A percentile compares a stretch with the other conserved stretches of the same genome.
phyloP scores from a whole-genome alignment of 2,888 invertebrate species.

The Lithophane socia region DNA sequence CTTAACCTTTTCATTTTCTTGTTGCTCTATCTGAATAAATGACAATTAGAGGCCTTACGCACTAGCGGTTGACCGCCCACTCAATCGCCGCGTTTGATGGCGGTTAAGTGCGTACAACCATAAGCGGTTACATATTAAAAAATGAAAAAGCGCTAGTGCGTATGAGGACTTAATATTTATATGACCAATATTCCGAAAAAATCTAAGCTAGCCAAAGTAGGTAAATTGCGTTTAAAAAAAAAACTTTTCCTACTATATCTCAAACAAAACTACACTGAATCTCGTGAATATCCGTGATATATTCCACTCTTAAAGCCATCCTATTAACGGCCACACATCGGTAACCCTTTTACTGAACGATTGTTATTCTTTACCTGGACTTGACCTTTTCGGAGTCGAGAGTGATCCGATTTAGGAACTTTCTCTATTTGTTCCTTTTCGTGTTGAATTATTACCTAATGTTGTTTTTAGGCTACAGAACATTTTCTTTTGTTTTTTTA shows the following conservation, averaged over 20 bases:
- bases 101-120: too few relatives aligned
- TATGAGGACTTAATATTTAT: too few relatives aligned
- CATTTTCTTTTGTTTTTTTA: not conserved
- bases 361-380: conserved; percentile 36
- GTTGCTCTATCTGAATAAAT: too few relatives aligned
- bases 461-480: not conserved
- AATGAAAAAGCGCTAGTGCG: too few relatives aligned
- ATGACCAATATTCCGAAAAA: too few relatives aligned
- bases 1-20: too few relatives aligned
- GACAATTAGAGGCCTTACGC: too few relatives aligned
- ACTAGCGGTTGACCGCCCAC: too few relatives aligned
- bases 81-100: too few relatives aligned
- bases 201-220: too few relatives aligned
- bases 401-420: conserved; percentile 33
- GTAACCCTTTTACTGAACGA: conserved; percentile 17
- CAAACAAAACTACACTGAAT: conserved; percentile 19
- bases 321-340: conserved; percentile 22
- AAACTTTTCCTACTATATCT: not conserved
- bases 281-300: conserved; percentile 21
- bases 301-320: conserved; percentile 3
- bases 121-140: too few relatives aligned
- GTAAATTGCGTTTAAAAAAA: too few relatives aligned
- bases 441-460: not conserved
- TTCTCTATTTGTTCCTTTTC: not conserved
- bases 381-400: conserved; percentile 29